Evolutionary conservation across 2,888 invertebrate genomes (phyloP).

Genomic region (Petrolisthes manimaculis): DNA sequence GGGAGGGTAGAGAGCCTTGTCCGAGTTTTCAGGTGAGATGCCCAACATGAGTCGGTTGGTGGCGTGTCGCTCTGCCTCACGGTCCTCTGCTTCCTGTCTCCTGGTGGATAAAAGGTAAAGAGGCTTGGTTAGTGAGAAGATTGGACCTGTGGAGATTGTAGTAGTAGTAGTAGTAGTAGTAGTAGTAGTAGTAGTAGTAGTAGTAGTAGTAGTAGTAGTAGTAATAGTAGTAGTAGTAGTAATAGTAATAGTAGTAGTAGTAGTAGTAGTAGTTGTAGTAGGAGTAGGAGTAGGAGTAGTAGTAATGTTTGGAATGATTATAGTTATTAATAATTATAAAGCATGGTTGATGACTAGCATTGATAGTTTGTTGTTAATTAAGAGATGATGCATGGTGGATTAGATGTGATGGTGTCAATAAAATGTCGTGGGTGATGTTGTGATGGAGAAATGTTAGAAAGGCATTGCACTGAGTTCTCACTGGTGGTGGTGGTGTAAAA

Average conservation of each 20-base stretch:
- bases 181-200: neutral
- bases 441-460: no score
- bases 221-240: conserved; percentile 20
- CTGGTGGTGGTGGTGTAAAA: no score
- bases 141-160: neutral
- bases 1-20: conserved; percentile 74
- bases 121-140: neutral
- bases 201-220: conserved; percentile 6
- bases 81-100: conserved; percentile 96
- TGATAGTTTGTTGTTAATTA: no score
- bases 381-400: no score
- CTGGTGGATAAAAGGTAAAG: conserved; percentile 73
- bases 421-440: no score
- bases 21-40: conserved; percentile 92
- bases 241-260: conserved; percentile 19
- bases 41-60: conserved; percentile 96
- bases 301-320: neutral
- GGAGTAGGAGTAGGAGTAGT: conserved; percentile 12
- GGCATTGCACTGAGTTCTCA: no score
- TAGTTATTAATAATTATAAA: no score
- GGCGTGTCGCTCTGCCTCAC: conserved; percentile 96
- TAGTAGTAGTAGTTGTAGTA: conserved; percentile 18
- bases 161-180: neutral
- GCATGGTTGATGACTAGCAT: no score
- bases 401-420: no score